Evolutionary conservation across 1,140 invertebrate species (phyloP).

Genomic region (Macrobrachium nipponense): DNA sequence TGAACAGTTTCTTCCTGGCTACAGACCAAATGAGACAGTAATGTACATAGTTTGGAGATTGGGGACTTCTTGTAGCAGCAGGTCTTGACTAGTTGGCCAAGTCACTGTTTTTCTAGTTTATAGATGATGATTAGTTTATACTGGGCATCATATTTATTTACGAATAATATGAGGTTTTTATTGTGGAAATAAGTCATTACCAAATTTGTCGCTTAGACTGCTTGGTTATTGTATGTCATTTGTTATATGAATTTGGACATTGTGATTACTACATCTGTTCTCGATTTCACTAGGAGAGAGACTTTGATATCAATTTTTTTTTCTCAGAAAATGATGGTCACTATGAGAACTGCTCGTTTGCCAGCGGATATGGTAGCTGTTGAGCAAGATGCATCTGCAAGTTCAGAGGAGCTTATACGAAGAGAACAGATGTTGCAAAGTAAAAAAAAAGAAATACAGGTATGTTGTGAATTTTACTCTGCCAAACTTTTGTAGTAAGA

Average conservation of each 20-base stretch:
- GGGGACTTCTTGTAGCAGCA: background rate
- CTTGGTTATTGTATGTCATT: too few species aligned
- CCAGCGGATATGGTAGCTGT: slow-evolving; percentile 57
- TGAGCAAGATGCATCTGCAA: slow-evolving; percentile 39
- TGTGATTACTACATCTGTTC: background rate
- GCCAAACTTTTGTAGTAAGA: too few species aligned
- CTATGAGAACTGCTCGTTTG: slow-evolving; percentile 44
- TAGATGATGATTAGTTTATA: too few species aligned
- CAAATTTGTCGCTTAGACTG: too few species aligned
- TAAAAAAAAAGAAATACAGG: slow-evolving; percentile 44
- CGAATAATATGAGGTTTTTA: background rate
- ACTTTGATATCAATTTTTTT: background rate
- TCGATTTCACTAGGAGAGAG: background rate
- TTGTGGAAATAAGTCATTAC: background rate
- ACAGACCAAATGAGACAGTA: too few species aligned
- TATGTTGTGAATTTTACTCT: background rate
- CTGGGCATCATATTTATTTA: background rate
- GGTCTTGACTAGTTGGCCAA: background rate
- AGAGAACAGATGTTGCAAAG: slow-evolving; percentile 25
- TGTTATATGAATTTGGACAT: background rate
- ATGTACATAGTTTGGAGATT: too few species aligned
- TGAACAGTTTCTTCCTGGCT: too few species aligned
- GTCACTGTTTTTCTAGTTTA: background rate
- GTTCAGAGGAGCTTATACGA: slow-evolving; percentile 32
- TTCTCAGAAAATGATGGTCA: slow-evolving; percentile 40